These are phyloP conservation scores for Sitta europaea DNA, from an alignment of 2,113 vertebrate genomes.

Conservation along the genomic window DNA sequence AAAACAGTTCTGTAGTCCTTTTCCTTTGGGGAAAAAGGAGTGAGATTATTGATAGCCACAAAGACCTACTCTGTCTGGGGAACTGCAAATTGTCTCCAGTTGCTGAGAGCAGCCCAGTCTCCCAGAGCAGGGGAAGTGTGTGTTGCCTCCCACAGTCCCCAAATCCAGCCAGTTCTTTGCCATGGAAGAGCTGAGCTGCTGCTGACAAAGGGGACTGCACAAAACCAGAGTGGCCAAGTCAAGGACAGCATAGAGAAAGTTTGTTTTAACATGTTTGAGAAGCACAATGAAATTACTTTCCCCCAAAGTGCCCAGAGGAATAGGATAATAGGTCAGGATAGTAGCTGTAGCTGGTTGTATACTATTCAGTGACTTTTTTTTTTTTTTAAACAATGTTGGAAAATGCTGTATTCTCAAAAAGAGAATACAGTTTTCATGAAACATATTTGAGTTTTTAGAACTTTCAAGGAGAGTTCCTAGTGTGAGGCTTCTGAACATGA, in stretches of 20 bases:
- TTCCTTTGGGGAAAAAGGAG: not conserved
- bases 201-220: not conserved
- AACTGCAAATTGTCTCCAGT: not conserved
- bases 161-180: not conserved
- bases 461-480: not conserved
- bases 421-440: not conserved
- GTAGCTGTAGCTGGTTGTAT: not conserved
- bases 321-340: not conserved
- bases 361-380: not conserved
- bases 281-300: not conserved
- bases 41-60: not conserved
- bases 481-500: not conserved
- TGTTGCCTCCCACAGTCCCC: not conserved
- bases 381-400: not conserved
- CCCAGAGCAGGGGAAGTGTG: not conserved
- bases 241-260: not conserved
- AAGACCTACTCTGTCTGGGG: not conserved
- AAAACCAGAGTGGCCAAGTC: not conserved
- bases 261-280: not conserved
- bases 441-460: not conserved
- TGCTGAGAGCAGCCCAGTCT: not conserved
- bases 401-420: not conserved
- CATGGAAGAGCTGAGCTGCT: not conserved
- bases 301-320: not conserved
- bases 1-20: not conserved